Conservation (phyloP, 2,113 vertebrate species). For the Chaetodon trifascialis region DNA sequence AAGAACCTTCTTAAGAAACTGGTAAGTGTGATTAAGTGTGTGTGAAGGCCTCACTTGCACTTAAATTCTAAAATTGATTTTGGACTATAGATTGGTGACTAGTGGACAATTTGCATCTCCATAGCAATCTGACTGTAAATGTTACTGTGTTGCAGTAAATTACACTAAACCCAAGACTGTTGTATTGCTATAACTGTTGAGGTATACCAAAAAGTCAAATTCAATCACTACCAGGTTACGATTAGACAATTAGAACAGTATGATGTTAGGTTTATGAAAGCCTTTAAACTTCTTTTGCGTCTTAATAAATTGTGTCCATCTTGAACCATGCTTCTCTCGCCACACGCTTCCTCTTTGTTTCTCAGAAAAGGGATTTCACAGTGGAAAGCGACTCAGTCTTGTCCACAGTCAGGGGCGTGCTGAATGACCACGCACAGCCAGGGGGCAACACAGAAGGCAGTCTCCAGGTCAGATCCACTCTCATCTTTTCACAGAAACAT, state of each 20-base stretch:
- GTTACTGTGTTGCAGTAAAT: background rate
- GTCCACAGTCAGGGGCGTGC: constrained; percentile 62
- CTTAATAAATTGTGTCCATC: background rate
- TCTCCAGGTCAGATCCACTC: constrained; percentile 81
- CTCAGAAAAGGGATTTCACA: constrained; percentile 81
- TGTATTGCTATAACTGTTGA: background rate
- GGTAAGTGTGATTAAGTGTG: constrained; percentile 70
- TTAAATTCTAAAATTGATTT: background rate
- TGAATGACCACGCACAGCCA: constrained; percentile 51
- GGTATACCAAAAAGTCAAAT: background rate
- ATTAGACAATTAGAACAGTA: background rate
- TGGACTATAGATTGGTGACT: background rate
- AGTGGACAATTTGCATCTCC: background rate
- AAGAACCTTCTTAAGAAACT: constrained; percentile 80
- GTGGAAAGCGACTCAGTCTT: constrained; percentile 73
- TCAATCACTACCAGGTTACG: background rate
- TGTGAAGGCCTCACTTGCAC: background rate
- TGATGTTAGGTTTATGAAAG: background rate
- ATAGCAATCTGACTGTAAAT: background rate
- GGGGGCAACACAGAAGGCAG: constrained; percentile 57
- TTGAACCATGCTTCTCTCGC: background rate
- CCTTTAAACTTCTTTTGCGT: background rate
- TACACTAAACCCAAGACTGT: background rate
- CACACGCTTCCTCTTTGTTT: background rate
- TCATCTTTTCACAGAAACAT: background rate